phyloP scores from a whole-genome alignment of 1,140 invertebrate genomes.

The Pseudomyrmex pallidus region DNA sequence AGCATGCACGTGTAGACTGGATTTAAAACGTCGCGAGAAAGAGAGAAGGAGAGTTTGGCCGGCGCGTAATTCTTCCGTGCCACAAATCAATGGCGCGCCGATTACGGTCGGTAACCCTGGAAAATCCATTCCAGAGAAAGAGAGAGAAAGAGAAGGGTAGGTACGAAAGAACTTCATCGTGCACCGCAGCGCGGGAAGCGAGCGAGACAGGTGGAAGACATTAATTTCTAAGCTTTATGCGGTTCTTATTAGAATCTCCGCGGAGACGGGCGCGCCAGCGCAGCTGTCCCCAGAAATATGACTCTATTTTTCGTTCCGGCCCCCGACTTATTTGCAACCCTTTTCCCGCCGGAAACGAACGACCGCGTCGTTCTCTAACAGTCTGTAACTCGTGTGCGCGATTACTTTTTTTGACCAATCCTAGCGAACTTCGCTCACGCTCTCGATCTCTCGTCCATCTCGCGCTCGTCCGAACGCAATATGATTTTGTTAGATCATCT shows the following conservation, averaged over 20 bases:
- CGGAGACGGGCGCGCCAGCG: conserved; percentile 63
- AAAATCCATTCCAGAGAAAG: conserved; percentile 15
- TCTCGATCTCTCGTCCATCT: too few relatives aligned
- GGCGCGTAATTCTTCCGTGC: conserved; percentile 48
- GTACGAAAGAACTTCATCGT: conserved; percentile 51
- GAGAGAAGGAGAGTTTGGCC: neutral
- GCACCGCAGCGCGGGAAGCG: conserved; percentile 34
- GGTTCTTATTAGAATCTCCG: conserved; percentile 77
- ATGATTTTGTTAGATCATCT: too few relatives aligned
- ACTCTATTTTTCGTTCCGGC: conserved; percentile 73
- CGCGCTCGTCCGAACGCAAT: too few relatives aligned
- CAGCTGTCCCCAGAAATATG: conserved; percentile 76
- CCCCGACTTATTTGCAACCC: conserved; percentile 72
- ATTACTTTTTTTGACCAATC: too few relatives aligned
- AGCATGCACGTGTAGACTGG: conserved; percentile 2
- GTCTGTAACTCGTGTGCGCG: too few relatives aligned
- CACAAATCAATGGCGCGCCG: conserved; percentile 67
- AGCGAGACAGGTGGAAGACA: conserved; percentile 72
- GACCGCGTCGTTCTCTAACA: too few relatives aligned
- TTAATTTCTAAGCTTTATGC: conserved; percentile 78
- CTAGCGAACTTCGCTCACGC: too few relatives aligned
- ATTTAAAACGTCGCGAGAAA: conserved; percentile 53
- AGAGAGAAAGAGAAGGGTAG: neutral
- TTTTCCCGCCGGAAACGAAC: neutral
- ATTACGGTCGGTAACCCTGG: conserved; percentile 65